A percentile compares a stretch with the other conserved stretches of the same genome.
phyloP scores from a whole-genome alignment of 2,888 invertebrate genomes.

The Philaethria dido region DNA sequence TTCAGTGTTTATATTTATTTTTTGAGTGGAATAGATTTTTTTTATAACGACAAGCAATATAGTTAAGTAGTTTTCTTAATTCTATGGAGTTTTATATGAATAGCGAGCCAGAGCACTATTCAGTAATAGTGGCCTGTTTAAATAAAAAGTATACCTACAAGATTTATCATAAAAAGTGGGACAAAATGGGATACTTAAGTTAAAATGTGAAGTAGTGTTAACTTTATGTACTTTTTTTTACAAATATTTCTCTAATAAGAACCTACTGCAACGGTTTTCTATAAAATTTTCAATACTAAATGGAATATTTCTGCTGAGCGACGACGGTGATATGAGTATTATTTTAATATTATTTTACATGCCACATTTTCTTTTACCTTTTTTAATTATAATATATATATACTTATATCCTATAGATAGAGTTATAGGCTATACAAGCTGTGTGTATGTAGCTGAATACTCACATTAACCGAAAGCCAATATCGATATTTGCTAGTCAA shows the following conservation, averaged over 20 bases:
- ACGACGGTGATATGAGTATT: too few species aligned
- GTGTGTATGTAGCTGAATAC: neutral
- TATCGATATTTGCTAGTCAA: conserved; percentile 17
- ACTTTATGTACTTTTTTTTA: neutral
- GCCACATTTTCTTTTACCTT: neutral
- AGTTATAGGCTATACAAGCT: neutral
- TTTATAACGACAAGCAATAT: conserved; percentile 1
- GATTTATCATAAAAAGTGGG: neutral
- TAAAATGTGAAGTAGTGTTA: neutral
- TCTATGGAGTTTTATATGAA: neutral
- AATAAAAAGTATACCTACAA: neutral
- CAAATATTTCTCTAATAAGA: too few species aligned
- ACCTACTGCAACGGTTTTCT: too few species aligned
- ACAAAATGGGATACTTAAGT: neutral
- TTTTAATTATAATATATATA: neutral
- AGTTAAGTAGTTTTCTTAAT: conserved; percentile 7
- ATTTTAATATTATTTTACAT: too few species aligned
- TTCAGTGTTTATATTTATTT: neutral
- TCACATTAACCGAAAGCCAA: conserved; percentile 11
- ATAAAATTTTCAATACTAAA: too few species aligned
- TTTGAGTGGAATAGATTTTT: neutral
- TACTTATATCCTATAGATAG: neutral
- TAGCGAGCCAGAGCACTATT: neutral
- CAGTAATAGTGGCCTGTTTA: neutral
- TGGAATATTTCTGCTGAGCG: too few species aligned